Evolutionary conservation across 1,140 invertebrate species (phyloP), one percentile per base, ranked within the genome.

Genomic region (Drosophila truncata): DNA sequence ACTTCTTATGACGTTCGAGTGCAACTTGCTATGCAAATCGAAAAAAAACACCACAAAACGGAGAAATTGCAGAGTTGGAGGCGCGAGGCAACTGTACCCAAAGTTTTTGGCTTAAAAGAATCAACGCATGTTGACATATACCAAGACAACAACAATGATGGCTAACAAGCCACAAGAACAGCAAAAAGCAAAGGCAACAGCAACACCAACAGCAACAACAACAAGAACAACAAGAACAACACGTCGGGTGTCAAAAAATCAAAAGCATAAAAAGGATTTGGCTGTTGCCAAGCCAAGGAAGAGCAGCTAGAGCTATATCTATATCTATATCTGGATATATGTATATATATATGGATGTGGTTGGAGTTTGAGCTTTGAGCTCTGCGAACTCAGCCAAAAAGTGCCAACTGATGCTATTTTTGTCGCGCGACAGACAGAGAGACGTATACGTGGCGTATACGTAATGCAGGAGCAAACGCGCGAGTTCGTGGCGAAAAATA

Each of bases 241-340:
- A 63, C 63, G 74, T 65, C 49, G 79, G 88, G 85, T 88, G 85
- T 88, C 85, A 88, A 88, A 90, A 88, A 88, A 90, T 88, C 85
- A 90, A 85, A 90, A 90, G 86, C 86, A 91, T 91, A 86, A 90
- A 85, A 90, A 90, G 85, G 85, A 91, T 90, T 90, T 91, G 67
- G 66, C 81, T 90, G 85, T 91, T 90, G 85, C 85, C 85, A 90
- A 88, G 85, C 85, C 78, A 90, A 82, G 80, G 73, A 54, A 62
- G 67, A 69, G 46, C 27, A 55, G 27, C 44, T 29, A 66, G 42
- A 16, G 18, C 52, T 37, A 55, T n/a, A 55, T 37, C 33, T 37
- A 37, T 23, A 54, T 54, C 50, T 44, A 44, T 11, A 35, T 35
- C 35, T 35, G 10, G 3, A 52, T 23, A 52, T 52, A 20, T 54